Evolutionary conservation across 1,140 invertebrate genomes (phyloP), one percentile per base, ranked within the genome.

Genomic region (Melipona quadrifasciata): DNA sequence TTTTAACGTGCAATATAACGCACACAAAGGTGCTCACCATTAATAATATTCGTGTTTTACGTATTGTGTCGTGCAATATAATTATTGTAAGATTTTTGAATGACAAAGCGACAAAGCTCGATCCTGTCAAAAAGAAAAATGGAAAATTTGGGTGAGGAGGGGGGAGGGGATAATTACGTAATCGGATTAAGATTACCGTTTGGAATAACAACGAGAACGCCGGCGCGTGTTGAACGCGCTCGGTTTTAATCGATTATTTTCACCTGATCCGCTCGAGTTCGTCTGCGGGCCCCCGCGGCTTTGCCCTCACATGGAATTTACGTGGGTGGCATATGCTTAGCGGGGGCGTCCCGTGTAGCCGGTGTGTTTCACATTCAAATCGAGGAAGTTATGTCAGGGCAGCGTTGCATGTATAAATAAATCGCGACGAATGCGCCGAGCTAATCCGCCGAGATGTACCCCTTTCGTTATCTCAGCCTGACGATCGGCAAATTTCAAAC

Each of bases 271-370:
- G 80, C 57, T 55, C 73, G 79, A 27, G 65, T 75, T 70, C 64
- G 82, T 80, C 76, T 70, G 71, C 39, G 58, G 11, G 10, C 34
- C 34, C 77, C 31, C 85, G 57, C 64, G 65, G 53, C 55, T 86
- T 84, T 84, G 76, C 82, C 85, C 82, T 84, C 82, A 53, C 64
- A 74, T 47, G 82, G 85, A 84, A 87, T 84, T 78, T 68, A 80
- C 82, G 85, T 87, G 57, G 82, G 85, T 67, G 85, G 82, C 65
- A 80, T 87, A 87, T 80, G 80, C 84, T 87, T 87, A 87, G 85
- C 82, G 82, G 76, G 73, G 82, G 82, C 85, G 78, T 80, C 72
- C n/a, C 77, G 34, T 80, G 85, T 84, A 80, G 64, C 82, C 84
- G 58, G 76, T 78, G 85, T 75, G 77, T 84, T 74, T 77, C 77